Evolutionary conservation across 2,113 vertebrate species (phyloP).

Genomic region (Parotia lawesii): DNA sequence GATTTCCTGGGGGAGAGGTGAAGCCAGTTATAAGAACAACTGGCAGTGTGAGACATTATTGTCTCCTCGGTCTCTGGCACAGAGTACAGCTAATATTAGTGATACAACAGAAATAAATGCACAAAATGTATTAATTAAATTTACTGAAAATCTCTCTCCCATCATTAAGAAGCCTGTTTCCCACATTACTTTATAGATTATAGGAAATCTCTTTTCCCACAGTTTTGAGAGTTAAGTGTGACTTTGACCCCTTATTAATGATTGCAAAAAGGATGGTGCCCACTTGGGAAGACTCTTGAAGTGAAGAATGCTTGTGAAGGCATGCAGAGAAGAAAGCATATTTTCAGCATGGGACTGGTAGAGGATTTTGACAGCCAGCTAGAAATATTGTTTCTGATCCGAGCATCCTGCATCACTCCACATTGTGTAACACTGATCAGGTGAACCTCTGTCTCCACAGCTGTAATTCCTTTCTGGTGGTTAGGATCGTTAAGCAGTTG

Average conservation of each 20-base stretch:
- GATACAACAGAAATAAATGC: background rate
- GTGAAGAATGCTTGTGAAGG: fast-evolving
- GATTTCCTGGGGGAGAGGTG: background rate
- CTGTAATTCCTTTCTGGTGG: background rate
- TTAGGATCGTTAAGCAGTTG: background rate
- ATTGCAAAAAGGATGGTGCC: background rate
- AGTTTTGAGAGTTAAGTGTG: background rate
- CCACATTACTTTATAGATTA: background rate
- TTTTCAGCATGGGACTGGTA: background rate
- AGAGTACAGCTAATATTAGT: background rate
- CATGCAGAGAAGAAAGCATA: background rate
- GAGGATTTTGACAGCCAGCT: background rate
- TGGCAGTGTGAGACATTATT: background rate
- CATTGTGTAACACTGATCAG: background rate
- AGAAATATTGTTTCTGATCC: background rate
- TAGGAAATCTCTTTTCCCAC: background rate
- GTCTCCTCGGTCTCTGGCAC: background rate
- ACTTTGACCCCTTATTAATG: background rate
- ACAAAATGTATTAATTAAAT: background rate
- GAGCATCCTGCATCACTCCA: background rate
- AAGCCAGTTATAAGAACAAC: background rate
- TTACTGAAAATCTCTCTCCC: background rate
- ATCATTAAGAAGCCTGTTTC: background rate
- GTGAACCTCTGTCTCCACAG: background rate
- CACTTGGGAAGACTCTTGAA: background rate